A percentile compares a stretch with the other conserved stretches of the same genome.
These are phyloP conservation scores for Amphiprion percula DNA, from an alignment of 2,113 vertebrate species.

Conservation along the genomic window DNA sequence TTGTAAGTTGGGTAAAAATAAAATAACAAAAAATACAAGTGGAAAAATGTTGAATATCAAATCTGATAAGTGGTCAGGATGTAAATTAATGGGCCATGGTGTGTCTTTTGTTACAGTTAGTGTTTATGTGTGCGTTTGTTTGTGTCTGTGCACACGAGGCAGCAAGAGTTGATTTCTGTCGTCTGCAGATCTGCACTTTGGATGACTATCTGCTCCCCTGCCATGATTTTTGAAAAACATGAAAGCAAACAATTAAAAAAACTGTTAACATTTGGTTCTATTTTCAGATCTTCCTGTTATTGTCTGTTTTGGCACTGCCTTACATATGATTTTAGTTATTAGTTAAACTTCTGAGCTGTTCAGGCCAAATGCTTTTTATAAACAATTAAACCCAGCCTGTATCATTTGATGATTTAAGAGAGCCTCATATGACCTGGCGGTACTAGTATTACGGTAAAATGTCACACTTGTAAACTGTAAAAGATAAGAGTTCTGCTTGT, in stretches of 20 bases:
- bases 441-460: slow-evolving; percentile 7
- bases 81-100: slow-evolving; percentile 7
- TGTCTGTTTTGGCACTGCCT: slow-evolving; percentile 19
- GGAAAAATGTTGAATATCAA: no score
- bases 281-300: slow-evolving; percentile 16
- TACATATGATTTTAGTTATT: background rate
- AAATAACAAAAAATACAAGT: no score
- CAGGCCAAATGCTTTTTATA: slow-evolving; percentile 36
- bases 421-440: background rate
- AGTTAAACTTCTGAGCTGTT: background rate
- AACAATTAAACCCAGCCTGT: slow-evolving; percentile 10
- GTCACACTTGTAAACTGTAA: slow-evolving; percentile 8
- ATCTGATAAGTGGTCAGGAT: background rate
- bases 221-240: slow-evolving; percentile 5
- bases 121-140: slow-evolving; percentile 5
- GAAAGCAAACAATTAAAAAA: slow-evolving; percentile 36
- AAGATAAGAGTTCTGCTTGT: background rate
- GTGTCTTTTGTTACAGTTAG: background rate
- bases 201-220: background rate
- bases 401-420: background rate
- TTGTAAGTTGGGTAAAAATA: no score
- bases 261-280: slow-evolving; percentile 2
- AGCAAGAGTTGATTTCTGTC: background rate
- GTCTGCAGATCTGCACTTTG: background rate
- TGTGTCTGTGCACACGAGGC: slow-evolving; percentile 4